phyloP scores from a whole-genome alignment of 2,113 vertebrate genomes.

The Platysteira castanea region DNA sequence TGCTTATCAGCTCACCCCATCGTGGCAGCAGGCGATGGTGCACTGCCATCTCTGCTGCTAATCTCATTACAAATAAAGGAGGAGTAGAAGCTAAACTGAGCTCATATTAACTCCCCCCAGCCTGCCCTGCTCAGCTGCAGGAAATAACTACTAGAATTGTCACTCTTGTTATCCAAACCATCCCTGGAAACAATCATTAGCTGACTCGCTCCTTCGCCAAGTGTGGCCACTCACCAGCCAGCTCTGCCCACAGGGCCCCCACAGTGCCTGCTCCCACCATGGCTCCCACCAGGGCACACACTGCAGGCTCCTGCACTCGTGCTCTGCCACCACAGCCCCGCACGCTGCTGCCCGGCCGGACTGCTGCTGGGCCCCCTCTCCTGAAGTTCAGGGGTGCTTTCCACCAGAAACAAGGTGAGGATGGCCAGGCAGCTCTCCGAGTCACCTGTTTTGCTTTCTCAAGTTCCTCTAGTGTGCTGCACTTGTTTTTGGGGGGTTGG shows the following conservation, averaged over 20 bases:
- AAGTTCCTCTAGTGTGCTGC: not conserved
- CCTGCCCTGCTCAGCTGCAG: not conserved
- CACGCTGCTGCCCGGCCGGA: accelerated
- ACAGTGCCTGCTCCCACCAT: accelerated
- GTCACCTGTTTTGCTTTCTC: not conserved
- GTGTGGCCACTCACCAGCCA: not conserved
- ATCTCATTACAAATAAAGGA: constrained; percentile 43
- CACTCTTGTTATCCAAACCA: not conserved
- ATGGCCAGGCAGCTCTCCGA: not conserved
- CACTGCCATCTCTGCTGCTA: not conserved
- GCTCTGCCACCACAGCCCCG: accelerated
- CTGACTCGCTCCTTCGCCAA: not conserved
- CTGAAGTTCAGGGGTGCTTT: not conserved
- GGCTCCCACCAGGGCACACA: not conserved
- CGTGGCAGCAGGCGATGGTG: not conserved
- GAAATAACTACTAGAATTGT: not conserved
- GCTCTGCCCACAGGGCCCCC: not conserved
- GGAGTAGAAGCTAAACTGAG: constrained; percentile 13
- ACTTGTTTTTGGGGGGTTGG: not conserved
- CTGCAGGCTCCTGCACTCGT: not conserved
- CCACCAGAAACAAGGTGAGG: not conserved
- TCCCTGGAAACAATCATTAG: not conserved
- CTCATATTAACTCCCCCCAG: not conserved
- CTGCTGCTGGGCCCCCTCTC: accelerated
- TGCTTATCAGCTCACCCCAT: not conserved